These are phyloP conservation scores for Apis cerana DNA, from an alignment of 1,140 invertebrate genomes.

Conservation along the genomic window DNA sequence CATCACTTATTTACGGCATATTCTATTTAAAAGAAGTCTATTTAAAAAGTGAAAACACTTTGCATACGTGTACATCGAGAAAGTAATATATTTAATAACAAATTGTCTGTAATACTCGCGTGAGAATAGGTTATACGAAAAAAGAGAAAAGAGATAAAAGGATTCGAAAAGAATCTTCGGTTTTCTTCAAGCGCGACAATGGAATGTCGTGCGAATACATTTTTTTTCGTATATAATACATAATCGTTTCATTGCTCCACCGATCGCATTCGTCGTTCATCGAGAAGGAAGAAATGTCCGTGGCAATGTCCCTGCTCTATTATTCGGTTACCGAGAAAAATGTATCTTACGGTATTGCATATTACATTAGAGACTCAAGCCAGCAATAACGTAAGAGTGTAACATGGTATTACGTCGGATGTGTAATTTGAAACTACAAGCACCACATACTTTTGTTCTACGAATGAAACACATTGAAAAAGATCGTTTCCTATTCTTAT, in stretches of 20 bases:
- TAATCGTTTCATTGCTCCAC: too few relatives aligned
- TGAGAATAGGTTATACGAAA: too few relatives aligned
- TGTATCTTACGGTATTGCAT: slow-evolving; percentile 12
- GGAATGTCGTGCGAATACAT: background rate
- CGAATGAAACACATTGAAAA: background rate
- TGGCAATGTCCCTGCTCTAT: slow-evolving; percentile 29
- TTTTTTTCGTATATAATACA: too few relatives aligned
- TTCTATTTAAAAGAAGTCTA: too few relatives aligned
- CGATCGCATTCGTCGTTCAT: background rate
- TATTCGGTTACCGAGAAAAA: slow-evolving; percentile 1
- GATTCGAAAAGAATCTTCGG: too few relatives aligned
- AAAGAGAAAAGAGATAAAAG: too few relatives aligned
- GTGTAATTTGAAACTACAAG: background rate
- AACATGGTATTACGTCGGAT: background rate
- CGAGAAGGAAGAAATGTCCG: background rate
- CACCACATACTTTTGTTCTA: background rate
- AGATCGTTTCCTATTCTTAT: background rate
- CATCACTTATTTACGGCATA: too few relatives aligned
- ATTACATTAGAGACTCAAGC: background rate
- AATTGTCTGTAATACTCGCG: too few relatives aligned
- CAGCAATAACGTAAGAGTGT: slow-evolving; percentile 10
- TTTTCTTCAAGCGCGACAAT: background rate
- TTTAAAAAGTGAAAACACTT: too few relatives aligned
- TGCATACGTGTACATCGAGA: too few relatives aligned
- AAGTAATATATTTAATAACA: too few relatives aligned